phyloP scores from a whole-genome alignment of 2,888 invertebrate species.

The Tachina lurida region DNA sequence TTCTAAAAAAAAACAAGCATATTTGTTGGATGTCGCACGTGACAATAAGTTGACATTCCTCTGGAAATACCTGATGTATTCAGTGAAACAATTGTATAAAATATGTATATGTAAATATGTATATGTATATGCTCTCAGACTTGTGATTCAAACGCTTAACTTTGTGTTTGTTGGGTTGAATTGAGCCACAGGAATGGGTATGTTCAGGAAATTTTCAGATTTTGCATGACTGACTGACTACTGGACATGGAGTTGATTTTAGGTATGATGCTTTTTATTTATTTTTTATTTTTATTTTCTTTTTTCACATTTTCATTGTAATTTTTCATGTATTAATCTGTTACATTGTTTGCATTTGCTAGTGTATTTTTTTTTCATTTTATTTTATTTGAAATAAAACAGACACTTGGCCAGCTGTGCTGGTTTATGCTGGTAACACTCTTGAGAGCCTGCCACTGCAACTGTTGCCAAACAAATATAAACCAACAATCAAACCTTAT shows the following conservation, averaged over 20 bases:
- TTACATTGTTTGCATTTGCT: conserved; percentile 59
- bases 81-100: no score
- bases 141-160: background rate
- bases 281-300: conserved; percentile 3
- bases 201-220: conserved; percentile 23
- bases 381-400: conserved; percentile 69
- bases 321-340: conserved; percentile 66
- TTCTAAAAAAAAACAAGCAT: no score
- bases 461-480: conserved; percentile 35
- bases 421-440: conserved; percentile 67
- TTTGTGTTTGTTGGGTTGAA: background rate
- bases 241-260: conserved; percentile 47
- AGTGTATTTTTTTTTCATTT: conserved; percentile 50
- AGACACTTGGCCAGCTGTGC: conserved; percentile 73
- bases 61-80: no score
- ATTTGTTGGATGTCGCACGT: no score
- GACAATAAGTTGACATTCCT: no score
- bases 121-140: no score
- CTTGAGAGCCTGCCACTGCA: conserved; percentile 42
- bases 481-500: conserved; percentile 27
- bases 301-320: conserved; percentile 40
- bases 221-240: conserved; percentile 64
- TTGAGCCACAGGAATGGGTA: background rate
- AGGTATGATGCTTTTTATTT: background rate
- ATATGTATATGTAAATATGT: no score